Evolutionary conservation across 1,140 invertebrate genomes (phyloP), one percentile per base, ranked within the genome.

Genomic region (Atta texana): DNA sequence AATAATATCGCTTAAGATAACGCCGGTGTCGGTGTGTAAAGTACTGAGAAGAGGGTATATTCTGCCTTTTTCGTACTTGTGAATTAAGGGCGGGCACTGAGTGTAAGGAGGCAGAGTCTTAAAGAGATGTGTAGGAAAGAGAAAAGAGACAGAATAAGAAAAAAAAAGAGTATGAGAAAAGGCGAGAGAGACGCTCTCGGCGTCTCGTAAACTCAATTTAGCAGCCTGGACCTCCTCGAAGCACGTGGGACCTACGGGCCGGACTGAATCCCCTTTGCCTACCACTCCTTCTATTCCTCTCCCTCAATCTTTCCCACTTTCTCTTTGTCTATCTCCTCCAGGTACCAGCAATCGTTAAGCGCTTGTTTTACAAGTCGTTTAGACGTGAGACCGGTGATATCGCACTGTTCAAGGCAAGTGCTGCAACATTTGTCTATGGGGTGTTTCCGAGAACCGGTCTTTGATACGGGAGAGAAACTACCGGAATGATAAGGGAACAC

Each of bases 301-400:
- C 75, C 31, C 57, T 59, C n/a, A 5, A 12, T 84, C 44, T 74
- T 49, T 64, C 78, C 86, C 76, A 74, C 59, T 84, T 28, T 51
- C 39, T 53, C 49, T 3, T 59, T 49, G n/a, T 74, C 78, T 68
- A 55, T 64, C 61, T 84, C 59, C 86, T 87, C 71, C 88, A 90
- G 89, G 89, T 86, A 89, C 88, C 87, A 91, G 93, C 91, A 94
- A 94, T 94, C 93, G 92, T 95, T 95, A 95, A 95, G 92, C 94
- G 93, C 93, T 95, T 95, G 94, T 95, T 94, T 94, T 94, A 95
- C 94, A 95, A 94, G 95, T 93, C 94, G 93, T 95, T 95, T 94
- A 94, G 92, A 92, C 92, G 90, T 90, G 92, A 89, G 86, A 90
- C 89, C 81, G 89, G 91, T 90, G 92, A 94, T 94, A 94, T 89